These are phyloP conservation scores for Riparia riparia DNA, from an alignment of 2,113 vertebrate species.

Conservation along the genomic window DNA sequence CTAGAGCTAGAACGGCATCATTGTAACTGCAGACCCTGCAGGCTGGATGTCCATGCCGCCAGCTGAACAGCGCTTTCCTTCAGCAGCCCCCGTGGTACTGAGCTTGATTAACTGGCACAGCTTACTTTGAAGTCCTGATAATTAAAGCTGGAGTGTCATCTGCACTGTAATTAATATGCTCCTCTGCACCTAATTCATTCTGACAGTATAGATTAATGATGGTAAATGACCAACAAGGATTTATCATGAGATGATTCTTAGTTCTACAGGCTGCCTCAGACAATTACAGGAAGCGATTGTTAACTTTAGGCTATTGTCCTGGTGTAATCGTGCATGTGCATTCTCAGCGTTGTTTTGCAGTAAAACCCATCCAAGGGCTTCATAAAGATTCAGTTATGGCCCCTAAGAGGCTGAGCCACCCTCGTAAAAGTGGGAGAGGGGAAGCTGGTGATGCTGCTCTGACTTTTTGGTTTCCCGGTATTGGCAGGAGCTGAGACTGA, in stretches of 20 bases:
- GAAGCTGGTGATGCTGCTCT: not conserved
- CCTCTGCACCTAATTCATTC: slow-evolving; percentile 40
- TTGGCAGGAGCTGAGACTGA: not conserved
- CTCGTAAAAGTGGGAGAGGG: not conserved
- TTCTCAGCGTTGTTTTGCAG: slow-evolving; percentile 37
- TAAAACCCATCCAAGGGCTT: slow-evolving; percentile 28
- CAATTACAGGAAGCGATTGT: slow-evolving; percentile 70
- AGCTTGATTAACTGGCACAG: not conserved
- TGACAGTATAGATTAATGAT: slow-evolving; percentile 60
- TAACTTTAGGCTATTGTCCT: slow-evolving; percentile 39
- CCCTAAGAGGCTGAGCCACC: slow-evolving; percentile 1
- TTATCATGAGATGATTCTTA: slow-evolving; percentile 42
- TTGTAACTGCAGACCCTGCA: not conserved
- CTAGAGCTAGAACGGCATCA: not conserved
- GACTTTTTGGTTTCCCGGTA: not conserved
- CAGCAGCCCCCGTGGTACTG: not conserved
- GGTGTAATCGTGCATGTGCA: slow-evolving; percentile 29
- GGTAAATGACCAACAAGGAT: slow-evolving; percentile 36
- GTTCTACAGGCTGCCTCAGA: not conserved
- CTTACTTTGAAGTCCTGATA: not conserved
- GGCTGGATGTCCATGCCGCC: not conserved
- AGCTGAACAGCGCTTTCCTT: not conserved
- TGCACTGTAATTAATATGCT: slow-evolving; percentile 25
- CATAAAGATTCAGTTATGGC: slow-evolving; percentile 34
- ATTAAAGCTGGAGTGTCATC: slow-evolving; percentile 45